Evolutionary conservation across 2,797 vertebrate species (phyloP).

Genomic region (Hoplostethus atlanticus): DNA sequence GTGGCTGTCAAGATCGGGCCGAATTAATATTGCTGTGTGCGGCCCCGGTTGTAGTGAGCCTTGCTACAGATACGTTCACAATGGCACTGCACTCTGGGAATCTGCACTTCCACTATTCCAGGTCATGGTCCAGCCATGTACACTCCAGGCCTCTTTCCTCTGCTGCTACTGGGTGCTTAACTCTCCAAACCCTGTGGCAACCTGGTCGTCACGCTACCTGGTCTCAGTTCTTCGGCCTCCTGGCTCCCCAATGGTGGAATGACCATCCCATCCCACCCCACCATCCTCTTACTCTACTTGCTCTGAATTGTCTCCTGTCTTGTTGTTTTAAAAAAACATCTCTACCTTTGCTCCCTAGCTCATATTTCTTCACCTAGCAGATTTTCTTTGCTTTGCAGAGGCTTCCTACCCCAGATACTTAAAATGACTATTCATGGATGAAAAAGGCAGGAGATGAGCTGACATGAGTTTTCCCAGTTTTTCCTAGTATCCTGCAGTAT

Average conservation of each 20-base stretch:
- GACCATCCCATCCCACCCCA: conserved; percentile 7
- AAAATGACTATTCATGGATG: not conserved
- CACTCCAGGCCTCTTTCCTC: conserved; percentile 14
- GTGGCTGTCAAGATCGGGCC: too few relatives aligned
- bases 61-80: not conserved
- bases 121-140: not conserved
- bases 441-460: not conserved
- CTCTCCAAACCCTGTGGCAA: not conserved
- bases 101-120: not conserved
- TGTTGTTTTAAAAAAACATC: not conserved
- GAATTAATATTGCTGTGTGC: too few relatives aligned
- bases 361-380: not conserved
- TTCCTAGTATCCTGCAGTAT: conserved; percentile 78
- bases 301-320: conserved; percentile 9
- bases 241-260: conserved; percentile 9
- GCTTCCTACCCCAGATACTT: not conserved
- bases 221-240: too few relatives aligned
- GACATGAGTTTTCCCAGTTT: not conserved
- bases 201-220: too few relatives aligned
- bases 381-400: not conserved
- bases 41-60: too few relatives aligned
- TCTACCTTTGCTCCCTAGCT: not conserved
- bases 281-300: conserved; percentile 9
- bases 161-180: conserved; percentile 11
- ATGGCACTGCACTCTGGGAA: not conserved